phyloP scores from a whole-genome alignment of 2,888 invertebrate species.

The Mesochorus sp. region DNA sequence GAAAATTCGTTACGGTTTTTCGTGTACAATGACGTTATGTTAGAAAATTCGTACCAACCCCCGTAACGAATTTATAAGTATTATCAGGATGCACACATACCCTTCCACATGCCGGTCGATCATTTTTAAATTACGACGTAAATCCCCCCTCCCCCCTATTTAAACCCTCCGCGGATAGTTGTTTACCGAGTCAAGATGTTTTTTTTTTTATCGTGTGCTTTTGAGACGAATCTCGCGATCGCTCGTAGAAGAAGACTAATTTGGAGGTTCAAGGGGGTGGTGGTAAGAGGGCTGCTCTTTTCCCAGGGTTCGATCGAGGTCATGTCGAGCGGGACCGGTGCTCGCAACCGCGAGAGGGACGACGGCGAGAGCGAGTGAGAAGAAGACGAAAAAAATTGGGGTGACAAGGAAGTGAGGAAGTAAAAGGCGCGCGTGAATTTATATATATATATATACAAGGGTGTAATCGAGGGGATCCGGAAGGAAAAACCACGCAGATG shows the following conservation, averaged over 20 bases:
- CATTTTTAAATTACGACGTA: constrained; percentile 59
- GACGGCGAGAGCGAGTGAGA: constrained; percentile 33
- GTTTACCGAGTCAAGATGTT: constrained; percentile 12
- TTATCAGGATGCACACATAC: constrained; percentile 39
- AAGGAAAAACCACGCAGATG: constrained; percentile 57
- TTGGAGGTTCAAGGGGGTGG: constrained; percentile 7
- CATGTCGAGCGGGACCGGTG: constrained; percentile 33
- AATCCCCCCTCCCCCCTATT: no score
- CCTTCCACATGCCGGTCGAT: constrained; percentile 51
- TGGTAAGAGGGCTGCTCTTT: constrained; percentile 45
- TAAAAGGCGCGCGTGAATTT: constrained; percentile 29
- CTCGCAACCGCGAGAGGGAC: constrained; percentile 41
- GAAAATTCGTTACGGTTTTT: constrained; percentile 51
- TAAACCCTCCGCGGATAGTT: constrained; percentile 12
- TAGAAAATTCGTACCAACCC: constrained; percentile 54
- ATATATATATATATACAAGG: constrained; percentile 25
- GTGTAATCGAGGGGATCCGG: constrained; percentile 47
- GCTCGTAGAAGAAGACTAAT: constrained; percentile 16
- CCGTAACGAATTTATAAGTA: constrained; percentile 37
- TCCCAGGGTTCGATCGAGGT: constrained; percentile 44
- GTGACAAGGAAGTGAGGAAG: constrained; percentile 30
- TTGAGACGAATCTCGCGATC: constrained; percentile 12
- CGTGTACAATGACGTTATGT: constrained; percentile 26
- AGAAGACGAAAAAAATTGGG: constrained; percentile 8
- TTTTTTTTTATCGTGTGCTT: constrained; percentile 17